These are phyloP conservation scores for Bos taurus DNA, from an alignment of 2,113 vertebrate genomes.

Conservation along the genomic window ARS-UCD2.0 NC_037345.1:15482001-15482500, in stretches of 20 bases:
- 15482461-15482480: background rate
- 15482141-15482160: background rate
- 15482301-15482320: background rate
- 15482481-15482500: too few species aligned
- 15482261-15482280: background rate
- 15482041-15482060: background rate
- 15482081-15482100: background rate
- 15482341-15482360: background rate
- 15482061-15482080: background rate
- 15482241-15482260: background rate
- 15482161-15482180: background rate
- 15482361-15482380: background rate
- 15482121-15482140: background rate
- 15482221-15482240: background rate
- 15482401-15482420: background rate
- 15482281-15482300: constrained; percentile 8
- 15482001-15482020: background rate
- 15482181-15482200: background rate
- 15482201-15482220: background rate
- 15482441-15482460: background rate
- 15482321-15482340: background rate
- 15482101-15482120: background rate
- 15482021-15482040: background rate
- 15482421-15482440: background rate
- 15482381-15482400: background rate